A percentile compares a stretch with the other conserved stretches of the same genome.
phyloP scores from a whole-genome alignment of 2,797 vertebrate species.

The Rhynchotus rufescens region DNA sequence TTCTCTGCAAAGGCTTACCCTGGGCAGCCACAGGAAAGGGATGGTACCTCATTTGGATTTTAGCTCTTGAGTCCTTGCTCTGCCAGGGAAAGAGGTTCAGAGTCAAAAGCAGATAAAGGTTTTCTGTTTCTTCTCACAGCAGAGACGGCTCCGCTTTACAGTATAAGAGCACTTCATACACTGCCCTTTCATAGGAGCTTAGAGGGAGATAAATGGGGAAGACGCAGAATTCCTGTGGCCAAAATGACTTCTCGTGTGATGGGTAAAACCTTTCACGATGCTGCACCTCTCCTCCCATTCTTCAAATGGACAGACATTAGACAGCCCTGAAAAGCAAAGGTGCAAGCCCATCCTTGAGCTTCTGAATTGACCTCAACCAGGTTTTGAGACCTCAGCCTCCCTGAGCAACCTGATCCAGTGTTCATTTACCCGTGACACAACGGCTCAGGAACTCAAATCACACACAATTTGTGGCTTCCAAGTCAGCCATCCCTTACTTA shows the following conservation, averaged over 20 bases:
- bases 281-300: background rate
- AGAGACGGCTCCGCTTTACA: background rate
- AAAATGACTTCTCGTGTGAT: background rate
- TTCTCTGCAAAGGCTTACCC: background rate
- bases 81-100: background rate
- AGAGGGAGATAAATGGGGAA: background rate
- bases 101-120: background rate
- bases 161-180: background rate
- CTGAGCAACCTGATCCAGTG: background rate
- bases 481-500: background rate
- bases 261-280: background rate
- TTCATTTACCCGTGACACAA: background rate
- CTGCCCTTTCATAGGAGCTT: background rate
- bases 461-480: background rate
- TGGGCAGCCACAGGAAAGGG: background rate
- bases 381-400: background rate
- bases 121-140: background rate
- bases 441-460: background rate
- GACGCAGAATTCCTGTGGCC: background rate
- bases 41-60: background rate
- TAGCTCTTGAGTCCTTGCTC: background rate
- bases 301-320: background rate
- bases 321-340: constrained; percentile 1
- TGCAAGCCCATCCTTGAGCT: rapidly evolving
- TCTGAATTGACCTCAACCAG: background rate